phyloP scores from a whole-genome alignment of 2,797 vertebrate species.

The Sebastes elongatus region DNA sequence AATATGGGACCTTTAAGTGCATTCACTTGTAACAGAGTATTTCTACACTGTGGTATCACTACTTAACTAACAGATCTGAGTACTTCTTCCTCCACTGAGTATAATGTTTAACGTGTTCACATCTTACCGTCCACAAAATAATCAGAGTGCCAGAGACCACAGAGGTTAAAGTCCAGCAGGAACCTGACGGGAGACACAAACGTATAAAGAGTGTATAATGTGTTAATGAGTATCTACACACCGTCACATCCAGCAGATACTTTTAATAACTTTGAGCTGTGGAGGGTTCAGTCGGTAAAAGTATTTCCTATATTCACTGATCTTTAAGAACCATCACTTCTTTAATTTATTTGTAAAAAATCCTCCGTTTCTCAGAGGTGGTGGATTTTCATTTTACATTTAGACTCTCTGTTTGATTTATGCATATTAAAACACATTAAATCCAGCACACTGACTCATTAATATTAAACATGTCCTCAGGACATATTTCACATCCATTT shows the following conservation, averaged over 20 bases:
- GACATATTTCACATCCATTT: background rate
- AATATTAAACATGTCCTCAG: background rate
- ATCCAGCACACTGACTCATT: background rate
- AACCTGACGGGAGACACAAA: conserved; percentile 68
- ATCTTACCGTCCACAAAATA: conserved; percentile 80
- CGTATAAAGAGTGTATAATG: no score
- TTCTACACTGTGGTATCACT: background rate
- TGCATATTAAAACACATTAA: background rate
- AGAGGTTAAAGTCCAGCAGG: conserved; percentile 83
- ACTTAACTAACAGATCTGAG: background rate
- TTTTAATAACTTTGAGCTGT: background rate
- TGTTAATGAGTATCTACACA: no score
- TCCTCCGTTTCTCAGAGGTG: background rate
- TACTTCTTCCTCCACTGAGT: background rate
- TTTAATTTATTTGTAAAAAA: background rate
- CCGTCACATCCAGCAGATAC: background rate
- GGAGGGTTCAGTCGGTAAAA: background rate
- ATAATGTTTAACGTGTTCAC: no score
- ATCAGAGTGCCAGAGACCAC: conserved; percentile 82
- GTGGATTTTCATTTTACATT: background rate
- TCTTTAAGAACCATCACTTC: background rate
- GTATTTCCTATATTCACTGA: background rate
- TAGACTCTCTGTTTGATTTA: background rate
- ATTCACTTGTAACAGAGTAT: background rate
- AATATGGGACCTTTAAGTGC: background rate